Conservation (phyloP, 1,140 invertebrate species). For the Capitella teleta region DNA sequence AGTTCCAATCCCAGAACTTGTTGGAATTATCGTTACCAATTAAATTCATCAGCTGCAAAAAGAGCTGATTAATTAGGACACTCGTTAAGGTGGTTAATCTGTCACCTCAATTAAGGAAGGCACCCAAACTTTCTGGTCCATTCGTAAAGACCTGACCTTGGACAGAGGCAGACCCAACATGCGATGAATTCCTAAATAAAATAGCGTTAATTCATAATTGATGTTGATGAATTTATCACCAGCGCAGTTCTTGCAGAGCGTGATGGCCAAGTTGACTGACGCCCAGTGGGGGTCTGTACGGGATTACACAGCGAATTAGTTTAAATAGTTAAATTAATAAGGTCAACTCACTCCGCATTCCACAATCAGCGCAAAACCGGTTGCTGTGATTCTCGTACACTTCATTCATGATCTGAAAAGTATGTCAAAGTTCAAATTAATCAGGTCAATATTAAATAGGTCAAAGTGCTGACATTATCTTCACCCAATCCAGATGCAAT, state of each 20-base stretch:
- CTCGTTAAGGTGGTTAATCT: no score
- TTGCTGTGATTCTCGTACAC: slow-evolving; percentile 27
- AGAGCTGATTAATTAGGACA: no score
- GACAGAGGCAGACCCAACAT: slow-evolving; percentile 22
- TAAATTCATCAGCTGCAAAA: slow-evolving; percentile 21
- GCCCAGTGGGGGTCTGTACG: slow-evolving; percentile 33
- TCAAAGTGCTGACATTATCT: slow-evolving; percentile 20
- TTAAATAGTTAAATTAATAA: no score
- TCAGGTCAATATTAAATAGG: not conserved
- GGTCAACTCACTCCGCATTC: slow-evolving; percentile 17
- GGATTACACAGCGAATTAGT: no score
- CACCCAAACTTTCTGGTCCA: slow-evolving; percentile 33
- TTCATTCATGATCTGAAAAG: slow-evolving; percentile 20
- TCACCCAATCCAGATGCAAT: slow-evolving; percentile 29
- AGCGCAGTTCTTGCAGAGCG: slow-evolving; percentile 33
- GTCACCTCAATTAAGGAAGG: slow-evolving; percentile 29
- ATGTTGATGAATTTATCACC: slow-evolving; percentile 17
- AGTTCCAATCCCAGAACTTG: slow-evolving; percentile 24
- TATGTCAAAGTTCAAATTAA: not conserved
- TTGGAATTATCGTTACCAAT: slow-evolving; percentile 32
- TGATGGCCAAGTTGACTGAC: slow-evolving; percentile 27
- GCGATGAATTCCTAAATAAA: slow-evolving; percentile 24
- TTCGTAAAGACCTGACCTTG: slow-evolving; percentile 27
- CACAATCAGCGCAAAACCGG: slow-evolving; percentile 27
- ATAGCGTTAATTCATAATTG: no score